These are phyloP conservation scores for Poeciliopsis infans DNA, from an alignment of 2,797 vertebrate genomes.

Conservation along the genomic window DNA sequence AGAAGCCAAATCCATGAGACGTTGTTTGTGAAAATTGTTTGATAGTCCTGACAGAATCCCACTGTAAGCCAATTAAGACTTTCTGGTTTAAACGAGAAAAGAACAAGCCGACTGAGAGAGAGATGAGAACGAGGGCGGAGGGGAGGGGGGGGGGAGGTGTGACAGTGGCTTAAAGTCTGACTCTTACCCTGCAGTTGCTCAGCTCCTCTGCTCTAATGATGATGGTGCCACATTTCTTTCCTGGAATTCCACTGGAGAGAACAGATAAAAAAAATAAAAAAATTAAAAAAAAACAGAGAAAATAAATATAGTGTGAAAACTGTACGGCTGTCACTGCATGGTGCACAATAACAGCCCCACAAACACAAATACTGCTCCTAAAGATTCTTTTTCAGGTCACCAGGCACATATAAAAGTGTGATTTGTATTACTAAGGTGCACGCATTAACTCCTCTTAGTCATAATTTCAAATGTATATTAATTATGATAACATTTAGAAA, in stretches of 20 bases:
- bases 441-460: too few relatives aligned
- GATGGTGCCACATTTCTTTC: slow-evolving; percentile 90
- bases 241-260: slow-evolving; percentile 87
- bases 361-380: too few relatives aligned
- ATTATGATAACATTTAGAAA: too few relatives aligned
- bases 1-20: not conserved
- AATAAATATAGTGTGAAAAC: too few relatives aligned
- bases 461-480: too few relatives aligned
- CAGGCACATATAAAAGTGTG: too few relatives aligned
- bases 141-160: too few relatives aligned
- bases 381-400: too few relatives aligned
- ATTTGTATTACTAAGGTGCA: too few relatives aligned
- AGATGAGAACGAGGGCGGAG: not conserved
- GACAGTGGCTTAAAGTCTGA: not conserved
- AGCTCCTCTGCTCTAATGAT: slow-evolving; percentile 93
- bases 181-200: slow-evolving; percentile 91
- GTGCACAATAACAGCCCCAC: too few relatives aligned
- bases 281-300: slow-evolving; percentile 23
- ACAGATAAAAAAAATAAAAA: not conserved
- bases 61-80: not conserved
- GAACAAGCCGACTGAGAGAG: not conserved
- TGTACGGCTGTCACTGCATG: too few relatives aligned
- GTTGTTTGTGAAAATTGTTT: not conserved
- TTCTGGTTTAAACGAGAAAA: not conserved
- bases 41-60: not conserved